phyloP scores from a whole-genome alignment of 2,888 invertebrate species.

The Drosophila kuntzei region DNA sequence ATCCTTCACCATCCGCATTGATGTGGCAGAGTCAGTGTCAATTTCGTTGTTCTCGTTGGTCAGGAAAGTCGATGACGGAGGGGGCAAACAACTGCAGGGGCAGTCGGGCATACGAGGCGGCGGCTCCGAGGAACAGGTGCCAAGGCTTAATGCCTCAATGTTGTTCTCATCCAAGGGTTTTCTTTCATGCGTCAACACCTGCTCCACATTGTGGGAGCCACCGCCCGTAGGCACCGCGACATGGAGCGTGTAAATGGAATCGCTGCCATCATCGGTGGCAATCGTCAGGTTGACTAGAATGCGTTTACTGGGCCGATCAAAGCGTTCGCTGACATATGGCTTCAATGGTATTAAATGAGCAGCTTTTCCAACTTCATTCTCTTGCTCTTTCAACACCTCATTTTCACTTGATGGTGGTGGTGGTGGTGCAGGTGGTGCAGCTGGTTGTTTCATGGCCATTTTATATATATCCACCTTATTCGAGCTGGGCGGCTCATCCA shows the following conservation, averaged over 20 bases:
- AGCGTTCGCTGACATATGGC: constrained; percentile 74
- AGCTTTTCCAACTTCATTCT: constrained; percentile 13
- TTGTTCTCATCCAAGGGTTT: constrained; percentile 21
- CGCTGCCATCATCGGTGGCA: constrained; percentile 88
- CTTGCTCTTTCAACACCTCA: constrained; percentile 63
- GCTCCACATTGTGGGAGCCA: constrained; percentile 69
- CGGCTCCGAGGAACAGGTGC: constrained; percentile 81
- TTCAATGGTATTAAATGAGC: constrained; percentile 56
- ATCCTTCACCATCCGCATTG: neutral
- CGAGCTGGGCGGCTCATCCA: constrained; percentile 69
- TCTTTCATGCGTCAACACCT: constrained; percentile 77
- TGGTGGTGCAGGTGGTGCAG: constrained; percentile 5
- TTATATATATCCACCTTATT: constrained; percentile 82
- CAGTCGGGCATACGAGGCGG: constrained; percentile 85
- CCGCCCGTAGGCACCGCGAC: constrained; percentile 90
- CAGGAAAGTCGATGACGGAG: constrained; percentile 15
- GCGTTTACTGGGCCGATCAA: constrained; percentile 86
- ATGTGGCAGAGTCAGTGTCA: constrained; percentile 49
- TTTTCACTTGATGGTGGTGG: constrained; percentile 54
- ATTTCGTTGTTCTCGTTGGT: constrained; percentile 32
- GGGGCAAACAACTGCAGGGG: constrained; percentile 79
- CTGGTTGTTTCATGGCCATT: constrained; percentile 53
- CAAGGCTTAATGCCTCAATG: constrained; percentile 34
- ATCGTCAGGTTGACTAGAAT: constrained; percentile 94
- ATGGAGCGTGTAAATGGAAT: constrained; percentile 91